These are phyloP conservation scores for Psilopogon haemacephalus DNA, from an alignment of 2,113 vertebrate species.

Conservation along the genomic window DNA sequence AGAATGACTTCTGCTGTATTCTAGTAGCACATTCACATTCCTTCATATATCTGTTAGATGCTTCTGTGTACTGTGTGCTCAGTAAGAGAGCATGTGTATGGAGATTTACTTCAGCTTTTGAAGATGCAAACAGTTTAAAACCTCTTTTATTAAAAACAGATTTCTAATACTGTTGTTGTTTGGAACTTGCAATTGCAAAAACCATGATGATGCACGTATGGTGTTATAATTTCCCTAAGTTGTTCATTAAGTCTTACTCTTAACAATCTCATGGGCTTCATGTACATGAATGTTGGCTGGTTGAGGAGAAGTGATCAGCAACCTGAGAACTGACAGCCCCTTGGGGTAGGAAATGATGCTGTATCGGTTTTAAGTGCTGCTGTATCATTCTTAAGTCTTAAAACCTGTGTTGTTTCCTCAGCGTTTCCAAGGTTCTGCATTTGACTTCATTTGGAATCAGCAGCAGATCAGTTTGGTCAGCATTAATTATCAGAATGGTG, in stretches of 20 bases:
- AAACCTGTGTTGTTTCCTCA: slow-evolving; percentile 5
- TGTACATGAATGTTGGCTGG: not conserved
- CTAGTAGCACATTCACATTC: not conserved
- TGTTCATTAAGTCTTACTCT: not conserved
- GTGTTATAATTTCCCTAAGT: not conserved
- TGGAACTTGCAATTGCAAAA: not conserved
- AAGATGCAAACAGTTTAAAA: not conserved
- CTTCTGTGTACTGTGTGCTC: not conserved
- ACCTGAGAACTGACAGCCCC: not conserved
- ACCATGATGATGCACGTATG: fast-evolving
- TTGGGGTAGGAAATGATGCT: not conserved
- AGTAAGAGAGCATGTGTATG: not conserved
- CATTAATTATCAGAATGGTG: not conserved
- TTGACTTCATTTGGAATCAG: not conserved
- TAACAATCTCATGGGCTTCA: not conserved
- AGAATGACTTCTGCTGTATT: not conserved
- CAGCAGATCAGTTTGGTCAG: not conserved
- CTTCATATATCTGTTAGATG: not conserved
- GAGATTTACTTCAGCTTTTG: not conserved
- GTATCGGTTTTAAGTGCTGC: not conserved
- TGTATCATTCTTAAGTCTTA: not conserved
- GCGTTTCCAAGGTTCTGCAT: not conserved
- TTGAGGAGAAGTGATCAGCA: not conserved
- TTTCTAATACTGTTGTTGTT: not conserved
- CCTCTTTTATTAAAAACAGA: not conserved